Conservation (phyloP, 2,797 vertebrate species). For the Tapera naevia region DNA sequence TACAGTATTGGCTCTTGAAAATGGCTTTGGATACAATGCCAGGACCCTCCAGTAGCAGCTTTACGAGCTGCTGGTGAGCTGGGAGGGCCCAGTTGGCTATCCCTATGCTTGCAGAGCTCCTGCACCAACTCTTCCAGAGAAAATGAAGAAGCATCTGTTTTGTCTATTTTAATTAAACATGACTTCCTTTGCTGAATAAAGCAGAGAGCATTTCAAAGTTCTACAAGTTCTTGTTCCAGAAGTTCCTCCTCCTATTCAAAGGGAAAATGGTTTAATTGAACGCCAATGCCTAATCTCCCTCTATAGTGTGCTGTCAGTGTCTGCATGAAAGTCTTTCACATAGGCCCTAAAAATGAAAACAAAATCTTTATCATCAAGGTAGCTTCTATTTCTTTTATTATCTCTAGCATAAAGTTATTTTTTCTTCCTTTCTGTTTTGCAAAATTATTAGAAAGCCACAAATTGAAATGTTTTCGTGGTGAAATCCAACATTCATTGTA, state of each 20-base stretch:
- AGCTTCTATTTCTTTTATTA: background rate
- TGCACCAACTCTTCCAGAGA: background rate
- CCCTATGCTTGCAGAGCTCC: background rate
- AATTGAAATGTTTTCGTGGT: background rate
- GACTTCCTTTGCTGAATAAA: background rate
- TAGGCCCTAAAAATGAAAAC: background rate
- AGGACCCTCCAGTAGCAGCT: constrained; percentile 66
- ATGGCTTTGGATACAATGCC: constrained; percentile 64
- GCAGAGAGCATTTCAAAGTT: background rate
- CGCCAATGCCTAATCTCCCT: accelerated
- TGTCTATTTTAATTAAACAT: background rate
- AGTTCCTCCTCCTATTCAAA: background rate
- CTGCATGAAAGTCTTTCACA: background rate
- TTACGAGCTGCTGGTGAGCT: constrained; percentile 36
- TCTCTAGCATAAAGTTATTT: background rate
- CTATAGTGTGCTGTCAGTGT: background rate
- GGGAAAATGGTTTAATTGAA: background rate
- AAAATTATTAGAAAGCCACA: background rate
- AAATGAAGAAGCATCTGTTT: background rate
- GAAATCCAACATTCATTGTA: background rate
- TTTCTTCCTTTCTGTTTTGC: background rate
- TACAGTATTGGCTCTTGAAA: constrained; percentile 37
- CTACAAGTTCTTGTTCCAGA: background rate
- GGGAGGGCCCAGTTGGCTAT: constrained; percentile 28
- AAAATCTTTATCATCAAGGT: background rate